phyloP scores from a whole-genome alignment of 2,113 vertebrate species.

The Semnornis frantzii region DNA sequence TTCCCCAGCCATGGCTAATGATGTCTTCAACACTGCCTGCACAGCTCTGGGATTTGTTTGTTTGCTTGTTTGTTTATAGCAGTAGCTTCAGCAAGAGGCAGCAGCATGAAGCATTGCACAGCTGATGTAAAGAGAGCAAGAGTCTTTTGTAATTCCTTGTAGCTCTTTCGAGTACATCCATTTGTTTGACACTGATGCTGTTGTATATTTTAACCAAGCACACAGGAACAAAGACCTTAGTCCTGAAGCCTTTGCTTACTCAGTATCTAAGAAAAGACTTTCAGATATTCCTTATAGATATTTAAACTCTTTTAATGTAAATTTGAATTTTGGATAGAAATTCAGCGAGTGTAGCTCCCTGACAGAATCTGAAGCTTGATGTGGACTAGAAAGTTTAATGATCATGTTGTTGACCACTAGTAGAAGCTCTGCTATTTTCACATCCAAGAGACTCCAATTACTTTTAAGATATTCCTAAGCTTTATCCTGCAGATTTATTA shows the following conservation, averaged over 20 bases:
- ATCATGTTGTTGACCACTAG: neutral
- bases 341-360: neutral
- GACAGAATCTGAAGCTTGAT: neutral
- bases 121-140: constrained; percentile 31
- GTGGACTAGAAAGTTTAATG: neutral
- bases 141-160: constrained; percentile 54
- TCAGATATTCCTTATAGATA: neutral
- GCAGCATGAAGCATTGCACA: neutral
- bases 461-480: neutral
- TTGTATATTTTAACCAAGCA: neutral
- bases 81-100: neutral
- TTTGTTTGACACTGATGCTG: constrained; percentile 28
- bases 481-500: neutral
- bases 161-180: constrained; percentile 36
- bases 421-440: neutral
- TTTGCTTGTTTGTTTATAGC: neutral
- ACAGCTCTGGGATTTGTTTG: constrained; percentile 14
- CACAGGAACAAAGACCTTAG: neutral
- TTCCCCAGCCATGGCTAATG: neutral
- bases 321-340: neutral
- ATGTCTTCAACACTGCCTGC: neutral
- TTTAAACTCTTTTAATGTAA: neutral
- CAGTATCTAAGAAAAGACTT: neutral
- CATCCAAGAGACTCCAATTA: neutral
- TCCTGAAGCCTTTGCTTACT: neutral